Base-by-base conservation (phyloP, 2,113 vertebrate species). In the Hypomesus transpacificus region DNA sequence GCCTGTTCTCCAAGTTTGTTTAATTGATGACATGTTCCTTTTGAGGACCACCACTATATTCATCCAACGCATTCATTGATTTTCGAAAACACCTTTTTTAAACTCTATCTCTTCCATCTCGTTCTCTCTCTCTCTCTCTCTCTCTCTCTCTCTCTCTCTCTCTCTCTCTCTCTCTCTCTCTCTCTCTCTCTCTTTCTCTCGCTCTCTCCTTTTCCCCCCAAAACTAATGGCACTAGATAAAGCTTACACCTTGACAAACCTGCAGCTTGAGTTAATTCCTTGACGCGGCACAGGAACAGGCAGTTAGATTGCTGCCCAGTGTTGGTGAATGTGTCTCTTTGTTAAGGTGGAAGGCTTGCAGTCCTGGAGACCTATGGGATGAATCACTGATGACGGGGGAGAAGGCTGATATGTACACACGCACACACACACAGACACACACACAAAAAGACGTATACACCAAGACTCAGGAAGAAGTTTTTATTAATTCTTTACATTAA, bases 11-110 rank as follows among this genome's bases (percentile, higher is more conserved):
- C 72, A 85, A 87, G 87, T 91, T 91, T 91, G 85, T 91, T 91
- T 90, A 92, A 91, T 91, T 90, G 91, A 92, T 92, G 89, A 89
- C 82, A 75, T 76, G 76, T 79, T 89, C 83, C 69, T 80, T 88
- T 88, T 85, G 53, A 89, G 85, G 77, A 86, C 77, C 78, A 71
- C 85, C 73, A 50, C 71, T 84, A 82, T 71, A 76, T 87, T 81
- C 78, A 69, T 68, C 61, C 60, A 78, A 66, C 52, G 20, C 20
- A 65, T 50, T 46, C 86, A 89, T 89, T 80, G 83, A 90, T 90
- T 91, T 84, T 84, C 78, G 77, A 84, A 88, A 88, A 82, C 81
- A 75, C 69, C 69, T 78, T 76, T 76, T 76, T 64, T 73, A 71
- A 46, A 46, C 39, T 46, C 9, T 9, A 13, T 46, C 4, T 46